Base-by-base conservation (phyloP, 2,113 vertebrate species). In the Cyanoramphus novaezelandiae region DNA sequence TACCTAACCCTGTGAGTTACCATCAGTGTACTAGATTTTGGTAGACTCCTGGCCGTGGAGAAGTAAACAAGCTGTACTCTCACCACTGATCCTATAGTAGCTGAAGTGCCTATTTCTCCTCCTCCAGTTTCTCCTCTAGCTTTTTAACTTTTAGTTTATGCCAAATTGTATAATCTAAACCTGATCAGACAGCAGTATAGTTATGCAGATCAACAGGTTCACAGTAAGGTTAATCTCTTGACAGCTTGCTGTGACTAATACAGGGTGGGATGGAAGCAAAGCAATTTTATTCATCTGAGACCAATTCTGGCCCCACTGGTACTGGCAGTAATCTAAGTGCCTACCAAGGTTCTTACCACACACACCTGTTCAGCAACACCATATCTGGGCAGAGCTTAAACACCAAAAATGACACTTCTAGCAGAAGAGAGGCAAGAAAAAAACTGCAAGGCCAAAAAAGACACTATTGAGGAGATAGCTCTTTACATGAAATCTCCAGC, bases 331-430 rank as follows among this genome's bases (percentile, higher is more conserved):
- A 76, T 7, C 23, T 23, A 31, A 53, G 43, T 9, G 39, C 6
- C 28, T 49, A 72, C 8, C 10, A 4, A 74, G 35, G 29, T 19
- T 89, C 76, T 50, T 24, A 39, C 13, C 50, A 72, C 17, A 72
- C 17, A 46, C 0, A 3, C 16, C 10, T 78, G 33, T 18, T 37
- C 0, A 1, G n/a, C 27, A 82, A 31, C 47, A 79, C 15, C 17
- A 11, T 1, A 2, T 12, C 57, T 47, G 24, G 37, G 49, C 19
- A 88, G 64, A 77, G 39, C 44, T 31, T 29, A 50, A 50, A 60
- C 1, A 2, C 9, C 46, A 68, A n/a, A 64, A 86, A 53, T 83
- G 43, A 19, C 12, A 21, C 44, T 82, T 85, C 33, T 25, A 72
- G n/a, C 5, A 77, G 52, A 63, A 39, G 10, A 35, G 68, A 84